These are phyloP conservation scores for Onychostruthus taczanowskii DNA, from an alignment of 2,113 vertebrate genomes.

Conservation along the genomic window DNA sequence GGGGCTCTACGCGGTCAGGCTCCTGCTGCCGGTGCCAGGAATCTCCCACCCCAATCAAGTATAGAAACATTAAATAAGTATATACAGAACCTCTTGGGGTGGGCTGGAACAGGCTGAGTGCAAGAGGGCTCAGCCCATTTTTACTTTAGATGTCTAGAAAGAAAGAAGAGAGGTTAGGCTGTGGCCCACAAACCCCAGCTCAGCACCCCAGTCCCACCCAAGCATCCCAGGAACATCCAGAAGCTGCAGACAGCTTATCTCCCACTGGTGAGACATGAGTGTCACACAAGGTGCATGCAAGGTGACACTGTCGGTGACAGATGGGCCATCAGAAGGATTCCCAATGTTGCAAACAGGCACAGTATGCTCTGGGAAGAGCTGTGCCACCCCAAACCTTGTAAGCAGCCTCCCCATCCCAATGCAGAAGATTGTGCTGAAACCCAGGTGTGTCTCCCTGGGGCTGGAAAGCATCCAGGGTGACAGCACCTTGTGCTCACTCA, in stretches of 20 bases:
- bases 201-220: not conserved
- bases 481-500: not conserved
- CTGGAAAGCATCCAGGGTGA: not conserved
- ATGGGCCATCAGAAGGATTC: not conserved
- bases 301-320: accelerated
- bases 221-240: not conserved
- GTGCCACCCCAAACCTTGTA: not conserved
- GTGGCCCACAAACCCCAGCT: not conserved
- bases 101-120: conserved; percentile 21
- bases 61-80: conserved; percentile 79
- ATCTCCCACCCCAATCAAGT: conserved; percentile 19
- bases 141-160: conserved; percentile 96
- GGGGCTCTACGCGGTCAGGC: not conserved
- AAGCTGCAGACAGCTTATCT: not conserved
- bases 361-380: not conserved
- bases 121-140: conserved; percentile 87
- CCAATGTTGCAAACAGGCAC: not conserved
- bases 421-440: not conserved
- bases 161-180: not conserved
- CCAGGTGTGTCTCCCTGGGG: not conserved
- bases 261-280: accelerated
- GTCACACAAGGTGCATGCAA: not conserved
- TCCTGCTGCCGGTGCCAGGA: not conserved
- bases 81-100: conserved; percentile 63
- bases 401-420: not conserved